These are phyloP conservation scores for Agrochola lychnidis DNA, from an alignment of 2,888 invertebrate species.

Conservation along the genomic window DNA sequence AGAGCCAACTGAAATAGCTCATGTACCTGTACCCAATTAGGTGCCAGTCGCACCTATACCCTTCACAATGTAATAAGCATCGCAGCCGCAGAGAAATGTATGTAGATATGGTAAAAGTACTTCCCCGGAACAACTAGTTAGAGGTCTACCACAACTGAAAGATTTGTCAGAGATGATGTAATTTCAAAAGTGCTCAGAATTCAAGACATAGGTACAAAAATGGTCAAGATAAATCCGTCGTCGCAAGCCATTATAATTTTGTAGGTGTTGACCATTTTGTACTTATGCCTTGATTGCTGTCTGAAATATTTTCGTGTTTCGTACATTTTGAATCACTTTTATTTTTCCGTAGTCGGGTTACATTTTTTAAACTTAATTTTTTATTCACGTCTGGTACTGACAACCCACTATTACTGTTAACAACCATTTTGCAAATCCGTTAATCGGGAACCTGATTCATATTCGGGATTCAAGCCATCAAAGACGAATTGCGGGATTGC, in stretches of 20 bases:
- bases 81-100: not conserved
- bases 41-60: too few species aligned
- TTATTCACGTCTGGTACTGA: not conserved
- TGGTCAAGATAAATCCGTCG: too few species aligned
- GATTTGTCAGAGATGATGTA: not conserved
- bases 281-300: too few species aligned
- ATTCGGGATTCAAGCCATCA: conserved; percentile 29
- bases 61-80: not conserved
- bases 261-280: too few species aligned
- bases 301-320: too few species aligned
- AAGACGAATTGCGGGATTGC: conserved; percentile 31
- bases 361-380: too few species aligned
- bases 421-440: not conserved
- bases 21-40: not conserved
- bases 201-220: too few species aligned
- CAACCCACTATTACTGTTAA: not conserved
- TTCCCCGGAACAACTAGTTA: not conserved
- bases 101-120: not conserved
- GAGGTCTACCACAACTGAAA: not conserved
- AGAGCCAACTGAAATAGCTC: not conserved
- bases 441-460: conserved; percentile 29
- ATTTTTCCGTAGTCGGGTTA: too few species aligned
- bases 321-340: too few species aligned
- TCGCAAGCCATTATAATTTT: too few species aligned
- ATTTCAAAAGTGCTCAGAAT: not conserved